Conservation (phyloP, 2,888 invertebrate species). For the Cordilura impudica region DNA sequence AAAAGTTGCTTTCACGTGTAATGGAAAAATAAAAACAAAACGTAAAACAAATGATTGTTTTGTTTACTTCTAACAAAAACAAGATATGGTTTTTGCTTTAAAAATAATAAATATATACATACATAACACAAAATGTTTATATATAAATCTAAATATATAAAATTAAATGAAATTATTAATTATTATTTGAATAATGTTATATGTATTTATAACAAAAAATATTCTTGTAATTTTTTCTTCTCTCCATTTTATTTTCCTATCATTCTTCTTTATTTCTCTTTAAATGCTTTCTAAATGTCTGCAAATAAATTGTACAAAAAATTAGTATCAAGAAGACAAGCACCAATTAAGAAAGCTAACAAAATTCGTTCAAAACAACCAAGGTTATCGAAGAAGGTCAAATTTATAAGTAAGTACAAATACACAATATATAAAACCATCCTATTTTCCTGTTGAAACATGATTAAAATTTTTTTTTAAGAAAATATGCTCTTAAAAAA, state of each 20-base stretch:
- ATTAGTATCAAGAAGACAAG: constrained; percentile 79
- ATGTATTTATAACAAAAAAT: too few relatives aligned
- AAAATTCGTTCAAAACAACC: constrained; percentile 91
- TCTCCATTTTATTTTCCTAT: constrained; percentile 16
- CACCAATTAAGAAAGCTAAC: constrained; percentile 88
- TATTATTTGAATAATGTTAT: constrained; percentile 10
- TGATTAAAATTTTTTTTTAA: too few relatives aligned
- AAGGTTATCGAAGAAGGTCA: constrained; percentile 85
- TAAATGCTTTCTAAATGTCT: constrained; percentile 27
- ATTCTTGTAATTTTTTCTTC: too few relatives aligned
- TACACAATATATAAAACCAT: neutral
- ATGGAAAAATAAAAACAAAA: neutral
- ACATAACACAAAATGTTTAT: neutral
- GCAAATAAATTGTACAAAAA: constrained; percentile 29
- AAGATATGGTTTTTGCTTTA: constrained; percentile 50
- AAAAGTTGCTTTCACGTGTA: constrained; percentile 8
- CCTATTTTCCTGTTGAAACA: too few relatives aligned
- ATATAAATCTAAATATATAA: neutral
- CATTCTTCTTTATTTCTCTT: constrained; percentile 31
- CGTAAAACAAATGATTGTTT: constrained; percentile 6
- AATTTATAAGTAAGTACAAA: constrained; percentile 91
- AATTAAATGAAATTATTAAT: constrained; percentile 9
- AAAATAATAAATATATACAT: constrained; percentile 20
- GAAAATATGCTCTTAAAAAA: too few relatives aligned
- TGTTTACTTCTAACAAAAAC: neutral